Conservation (phyloP, 2,113 vertebrate genomes). For the Hirundichthys speculiger region DNA sequence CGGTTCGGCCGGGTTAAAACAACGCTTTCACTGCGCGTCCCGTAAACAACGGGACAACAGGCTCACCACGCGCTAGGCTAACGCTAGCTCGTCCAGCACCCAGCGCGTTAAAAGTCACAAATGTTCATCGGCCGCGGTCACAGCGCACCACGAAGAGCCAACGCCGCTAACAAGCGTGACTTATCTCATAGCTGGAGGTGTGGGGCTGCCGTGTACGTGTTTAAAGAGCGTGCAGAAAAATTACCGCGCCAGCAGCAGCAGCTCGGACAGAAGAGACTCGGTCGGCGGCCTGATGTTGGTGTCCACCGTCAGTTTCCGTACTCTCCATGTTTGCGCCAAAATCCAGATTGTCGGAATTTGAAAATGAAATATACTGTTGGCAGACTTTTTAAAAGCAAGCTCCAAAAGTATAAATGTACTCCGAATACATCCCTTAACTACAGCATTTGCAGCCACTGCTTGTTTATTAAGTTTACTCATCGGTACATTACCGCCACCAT, state of each 20-base stretch:
- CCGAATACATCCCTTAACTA: background rate
- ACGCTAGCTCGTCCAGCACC: background rate
- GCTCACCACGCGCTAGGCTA: background rate
- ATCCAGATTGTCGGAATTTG: background rate
- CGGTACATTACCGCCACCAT: background rate
- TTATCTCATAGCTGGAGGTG: too few species aligned
- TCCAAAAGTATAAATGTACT: background rate
- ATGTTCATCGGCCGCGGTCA: too few species aligned
- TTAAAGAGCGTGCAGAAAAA: background rate
- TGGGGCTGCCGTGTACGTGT: background rate
- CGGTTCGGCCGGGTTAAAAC: too few species aligned
- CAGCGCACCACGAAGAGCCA: too few species aligned
- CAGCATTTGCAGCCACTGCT: background rate
- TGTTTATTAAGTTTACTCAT: background rate
- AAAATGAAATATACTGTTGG: background rate
- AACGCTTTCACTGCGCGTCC: too few species aligned
- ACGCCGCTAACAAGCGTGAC: too few species aligned
- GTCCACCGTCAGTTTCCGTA: slow-evolving; percentile 54
- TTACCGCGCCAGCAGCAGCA: slow-evolving; percentile 60
- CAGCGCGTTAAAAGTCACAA: too few species aligned
- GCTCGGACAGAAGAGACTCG: slow-evolving; percentile 26
- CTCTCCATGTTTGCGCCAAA: slow-evolving; percentile 42
- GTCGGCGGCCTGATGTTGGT: slow-evolving; percentile 36
- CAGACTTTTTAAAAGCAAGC: background rate
- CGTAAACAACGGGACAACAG: too few species aligned